These are phyloP conservation scores for Botrylloides violaceus DNA, from an alignment of 23 tunicate species.

Conservation along the genomic window DNA sequence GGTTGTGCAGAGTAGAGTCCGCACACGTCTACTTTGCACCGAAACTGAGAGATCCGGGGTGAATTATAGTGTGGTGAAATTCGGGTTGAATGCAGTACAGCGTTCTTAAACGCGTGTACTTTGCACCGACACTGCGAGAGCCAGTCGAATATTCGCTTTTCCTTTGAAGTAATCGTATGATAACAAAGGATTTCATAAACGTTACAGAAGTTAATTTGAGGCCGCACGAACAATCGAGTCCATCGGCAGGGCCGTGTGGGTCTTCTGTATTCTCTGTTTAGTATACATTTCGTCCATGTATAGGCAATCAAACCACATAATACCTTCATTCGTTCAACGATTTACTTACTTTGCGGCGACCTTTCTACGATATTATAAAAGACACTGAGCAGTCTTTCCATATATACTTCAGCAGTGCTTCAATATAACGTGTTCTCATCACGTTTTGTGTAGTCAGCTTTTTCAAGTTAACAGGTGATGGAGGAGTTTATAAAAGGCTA, in stretches of 20 bases:
- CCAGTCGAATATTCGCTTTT: no score
- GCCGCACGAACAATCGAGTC: background rate
- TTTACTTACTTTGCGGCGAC: background rate
- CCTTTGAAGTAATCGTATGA: no score
- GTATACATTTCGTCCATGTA: conserved; percentile 9
- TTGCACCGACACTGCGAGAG: no score
- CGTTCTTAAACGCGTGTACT: no score
- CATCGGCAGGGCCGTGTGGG: conserved; percentile 17
- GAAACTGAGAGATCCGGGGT: no score
- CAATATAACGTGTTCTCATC: background rate
- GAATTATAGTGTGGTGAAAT: no score
- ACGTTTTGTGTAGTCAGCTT: background rate
- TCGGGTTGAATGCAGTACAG: no score
- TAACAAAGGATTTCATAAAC: no score
- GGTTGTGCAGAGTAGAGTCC: no score
- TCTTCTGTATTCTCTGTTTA: conserved; percentile 10
- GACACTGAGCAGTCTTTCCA: background rate
- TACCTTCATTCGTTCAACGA: background rate
- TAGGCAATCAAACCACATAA: background rate
- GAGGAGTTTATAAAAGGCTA: background rate
- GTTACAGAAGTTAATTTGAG: no score
- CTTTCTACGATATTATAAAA: background rate
- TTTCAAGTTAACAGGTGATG: background rate
- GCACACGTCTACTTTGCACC: no score
- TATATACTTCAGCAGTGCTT: background rate